These are phyloP conservation scores for Geothlypis trichas DNA, from an alignment of 2,113 vertebrate genomes.

Conservation along the genomic window DNA sequence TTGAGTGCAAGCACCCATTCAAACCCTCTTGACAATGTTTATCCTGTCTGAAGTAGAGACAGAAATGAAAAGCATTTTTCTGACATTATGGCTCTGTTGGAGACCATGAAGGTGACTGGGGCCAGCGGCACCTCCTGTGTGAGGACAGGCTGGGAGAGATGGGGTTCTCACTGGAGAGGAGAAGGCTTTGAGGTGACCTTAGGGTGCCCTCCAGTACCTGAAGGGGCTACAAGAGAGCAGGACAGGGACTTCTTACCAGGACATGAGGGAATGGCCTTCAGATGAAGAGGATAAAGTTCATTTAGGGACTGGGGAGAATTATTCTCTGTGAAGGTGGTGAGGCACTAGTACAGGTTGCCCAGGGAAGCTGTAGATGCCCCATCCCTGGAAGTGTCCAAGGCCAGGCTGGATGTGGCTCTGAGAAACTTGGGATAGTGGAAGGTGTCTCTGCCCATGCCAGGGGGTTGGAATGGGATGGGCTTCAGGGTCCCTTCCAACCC, in stretches of 20 bases:
- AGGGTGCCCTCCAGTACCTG: neutral
- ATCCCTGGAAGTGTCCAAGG: neutral
- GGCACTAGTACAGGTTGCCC: fast-evolving
- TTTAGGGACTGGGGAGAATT: neutral
- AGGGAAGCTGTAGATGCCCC: neutral
- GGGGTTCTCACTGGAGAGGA: neutral
- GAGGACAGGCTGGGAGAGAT: neutral
- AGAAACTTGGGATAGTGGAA: neutral
- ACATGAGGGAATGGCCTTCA: neutral
- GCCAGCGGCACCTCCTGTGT: fast-evolving
- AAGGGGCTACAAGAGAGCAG: neutral
- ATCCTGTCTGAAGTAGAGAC: neutral
- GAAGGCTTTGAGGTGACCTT: neutral
- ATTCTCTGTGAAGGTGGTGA: neutral
- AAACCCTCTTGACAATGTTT: neutral
- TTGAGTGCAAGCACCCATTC: neutral
- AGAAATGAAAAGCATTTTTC: neutral
- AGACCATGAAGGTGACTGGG: fast-evolving
- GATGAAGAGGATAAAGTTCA: neutral
- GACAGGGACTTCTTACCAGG: neutral
- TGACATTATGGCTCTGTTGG: neutral
- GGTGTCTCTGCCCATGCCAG: fast-evolving
- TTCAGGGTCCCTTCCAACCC: neutral
- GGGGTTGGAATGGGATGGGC: neutral
- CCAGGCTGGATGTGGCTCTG: fast-evolving